Base-by-base conservation (phyloP, 2,113 vertebrate species). In the Pelobates fuscus region DNA sequence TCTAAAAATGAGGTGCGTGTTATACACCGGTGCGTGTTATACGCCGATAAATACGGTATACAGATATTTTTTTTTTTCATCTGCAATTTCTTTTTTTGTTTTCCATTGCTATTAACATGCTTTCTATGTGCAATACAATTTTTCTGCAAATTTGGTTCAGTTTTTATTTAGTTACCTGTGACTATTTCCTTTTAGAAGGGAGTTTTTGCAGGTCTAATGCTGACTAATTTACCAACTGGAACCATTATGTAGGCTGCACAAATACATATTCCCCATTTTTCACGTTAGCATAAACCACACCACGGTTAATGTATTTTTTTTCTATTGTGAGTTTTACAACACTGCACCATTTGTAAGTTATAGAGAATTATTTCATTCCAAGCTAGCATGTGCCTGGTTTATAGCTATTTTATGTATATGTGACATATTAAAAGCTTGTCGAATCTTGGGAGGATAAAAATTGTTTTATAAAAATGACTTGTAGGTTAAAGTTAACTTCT, bases 341-440 rank as follows among this genome's bases (percentile, higher is more conserved):
- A 37, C 57, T 8, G 23, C 57, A 43, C 23, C 77, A 17, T 30
- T 79, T 80, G 52, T 80, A 81, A 78, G 52, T 61, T 79, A 52
- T 81, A 78, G 61, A 73, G 76, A 83, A 83, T 63, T 0, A 78
- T 70, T 10, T 65, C 57, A 82, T 75, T 78, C 25, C 70, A 25
- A 15, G 1, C 20, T 27, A 71, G 46, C 59, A 27, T 43, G 32
- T 75, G 23, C 17, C 6, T 75, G 63, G 41, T 75, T 75, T 60
- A 67, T 75, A 44, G 58, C 72, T 29, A 23, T 61, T 77, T 26
- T 49, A 59, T 32, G 29, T 68, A 68, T 75, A 24, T 75, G 52
- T 67, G 72, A 57, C 63, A 67, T 60, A 75, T 67, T 75, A 67
- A 75, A 66, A 75, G 65, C 63, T 75, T 67, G 63, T 75, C 37